Percentiles rank a stretch among this genome's conserved stretches.
These are phyloP conservation scores for Carollia perspicillata DNA, from an alignment of 2,113 vertebrate species.

Conservation along the genomic window DNA sequence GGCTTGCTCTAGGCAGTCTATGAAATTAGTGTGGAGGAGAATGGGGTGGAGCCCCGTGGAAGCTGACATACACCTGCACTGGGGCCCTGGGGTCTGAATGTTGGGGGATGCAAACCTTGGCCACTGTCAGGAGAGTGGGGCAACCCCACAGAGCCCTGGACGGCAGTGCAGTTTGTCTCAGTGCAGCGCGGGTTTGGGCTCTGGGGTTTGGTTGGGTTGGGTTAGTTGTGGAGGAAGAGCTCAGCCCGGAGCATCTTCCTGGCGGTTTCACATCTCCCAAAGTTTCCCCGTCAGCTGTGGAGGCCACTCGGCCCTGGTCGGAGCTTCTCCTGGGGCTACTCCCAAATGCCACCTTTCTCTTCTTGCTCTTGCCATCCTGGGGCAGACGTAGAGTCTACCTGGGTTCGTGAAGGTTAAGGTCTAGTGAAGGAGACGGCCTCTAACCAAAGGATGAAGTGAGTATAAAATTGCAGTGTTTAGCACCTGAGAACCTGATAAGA, in stretches of 20 bases:
- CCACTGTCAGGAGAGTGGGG: fast-evolving
- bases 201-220: not conserved
- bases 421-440: not conserved
- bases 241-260: not conserved
- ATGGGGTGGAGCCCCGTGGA: not conserved
- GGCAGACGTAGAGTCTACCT: too few species aligned
- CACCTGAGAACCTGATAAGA: not conserved
- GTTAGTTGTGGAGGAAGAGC: not conserved
- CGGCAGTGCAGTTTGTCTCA: not conserved
- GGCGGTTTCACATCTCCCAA: not conserved
- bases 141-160: not conserved
- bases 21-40: not conserved
- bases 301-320: not conserved
- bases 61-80: too few species aligned
- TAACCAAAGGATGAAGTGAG: not conserved
- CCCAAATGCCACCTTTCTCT: not conserved
- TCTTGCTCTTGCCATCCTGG: not conserved
- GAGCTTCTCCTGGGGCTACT: not conserved
- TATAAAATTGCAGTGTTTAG: not conserved
- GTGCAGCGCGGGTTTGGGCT: not conserved
- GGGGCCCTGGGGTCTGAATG: not conserved
- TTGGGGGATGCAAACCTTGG: not conserved
- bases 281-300: not conserved
- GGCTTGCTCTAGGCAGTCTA: fast-evolving
- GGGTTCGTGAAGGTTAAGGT: not conserved